Conservation (phyloP, 2,113 vertebrate genomes). For the Equus przewalskii region DNA sequence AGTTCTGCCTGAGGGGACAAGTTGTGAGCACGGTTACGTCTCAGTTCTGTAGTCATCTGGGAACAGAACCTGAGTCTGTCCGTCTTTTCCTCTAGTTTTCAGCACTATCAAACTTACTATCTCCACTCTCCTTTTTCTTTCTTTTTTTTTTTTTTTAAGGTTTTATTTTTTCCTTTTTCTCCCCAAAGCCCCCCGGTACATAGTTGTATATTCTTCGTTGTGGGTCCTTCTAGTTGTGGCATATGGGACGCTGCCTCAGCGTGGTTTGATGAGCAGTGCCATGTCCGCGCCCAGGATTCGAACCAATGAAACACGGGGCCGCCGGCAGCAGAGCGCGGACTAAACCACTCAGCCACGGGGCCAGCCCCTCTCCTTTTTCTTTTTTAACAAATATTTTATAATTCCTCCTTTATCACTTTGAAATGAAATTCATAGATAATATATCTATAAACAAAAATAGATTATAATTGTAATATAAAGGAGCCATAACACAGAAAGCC, state of each 20-base stretch:
- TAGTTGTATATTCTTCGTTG: too few relatives aligned
- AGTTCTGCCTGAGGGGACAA: not conserved
- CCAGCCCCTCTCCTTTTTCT: too few relatives aligned
- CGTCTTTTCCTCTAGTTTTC: not conserved
- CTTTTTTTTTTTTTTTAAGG: not conserved
- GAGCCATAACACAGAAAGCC: not conserved
- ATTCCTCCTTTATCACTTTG: not conserved
- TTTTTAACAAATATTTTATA: not conserved
- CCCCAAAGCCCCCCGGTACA: too few relatives aligned
- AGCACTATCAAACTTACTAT: not conserved
- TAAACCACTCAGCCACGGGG: too few relatives aligned
- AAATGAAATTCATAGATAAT: slow-evolving; percentile 39
- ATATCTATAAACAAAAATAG: not conserved
- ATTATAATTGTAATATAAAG: not conserved
- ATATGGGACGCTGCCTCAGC: too few relatives aligned
- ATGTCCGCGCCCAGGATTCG: too few relatives aligned
- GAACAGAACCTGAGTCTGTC: not conserved
- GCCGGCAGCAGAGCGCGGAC: too few relatives aligned
- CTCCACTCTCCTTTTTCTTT: not conserved
- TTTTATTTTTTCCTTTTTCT: too few relatives aligned
- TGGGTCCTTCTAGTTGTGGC: too few relatives aligned
- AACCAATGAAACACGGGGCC: too few relatives aligned
- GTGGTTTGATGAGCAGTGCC: too few relatives aligned
- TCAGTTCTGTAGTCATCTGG: not conserved
- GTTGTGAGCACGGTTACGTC: not conserved